A percentile compares a stretch with the other conserved stretches of the same genome.
Evolutionary conservation across 23 tunicate species (phyloP).

Genomic region (Phallusia fumigata): DNA sequence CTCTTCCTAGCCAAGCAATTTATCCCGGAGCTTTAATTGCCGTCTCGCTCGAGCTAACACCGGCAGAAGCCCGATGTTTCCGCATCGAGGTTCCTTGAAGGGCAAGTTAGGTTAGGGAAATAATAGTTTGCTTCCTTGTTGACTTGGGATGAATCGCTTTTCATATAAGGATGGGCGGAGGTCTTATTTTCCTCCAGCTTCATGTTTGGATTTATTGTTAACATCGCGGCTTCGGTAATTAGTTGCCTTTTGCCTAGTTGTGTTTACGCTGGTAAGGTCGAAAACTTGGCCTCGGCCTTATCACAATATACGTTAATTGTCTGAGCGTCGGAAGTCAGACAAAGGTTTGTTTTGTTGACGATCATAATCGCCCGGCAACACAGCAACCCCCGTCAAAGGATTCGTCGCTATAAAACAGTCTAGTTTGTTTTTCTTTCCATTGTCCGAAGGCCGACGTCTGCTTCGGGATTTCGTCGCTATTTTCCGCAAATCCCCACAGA

Average conservation of each 20-base stretch:
- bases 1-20: background rate
- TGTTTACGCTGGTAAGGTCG: too few species aligned
- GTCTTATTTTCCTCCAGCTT: too few species aligned
- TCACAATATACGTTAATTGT: constrained; percentile 6
- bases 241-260: too few species aligned
- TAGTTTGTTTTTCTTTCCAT: background rate
- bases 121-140: background rate
- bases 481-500: background rate
- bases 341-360: background rate
- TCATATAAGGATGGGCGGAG: too few species aligned
- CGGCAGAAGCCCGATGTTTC: too few species aligned
- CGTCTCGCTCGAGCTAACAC: background rate
- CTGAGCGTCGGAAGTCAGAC: background rate
- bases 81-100: background rate
- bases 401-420: background rate
- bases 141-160: background rate
- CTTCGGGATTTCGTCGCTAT: background rate
- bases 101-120: background rate
- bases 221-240: too few species aligned
- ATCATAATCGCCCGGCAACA: constrained; percentile 2
- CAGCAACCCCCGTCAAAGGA: background rate
- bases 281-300: background rate
- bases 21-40: background rate
- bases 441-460: background rate
- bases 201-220: too few species aligned